Base-by-base conservation (phyloP, 1,140 invertebrate genomes). In the Onthophagus taurus region DNA sequence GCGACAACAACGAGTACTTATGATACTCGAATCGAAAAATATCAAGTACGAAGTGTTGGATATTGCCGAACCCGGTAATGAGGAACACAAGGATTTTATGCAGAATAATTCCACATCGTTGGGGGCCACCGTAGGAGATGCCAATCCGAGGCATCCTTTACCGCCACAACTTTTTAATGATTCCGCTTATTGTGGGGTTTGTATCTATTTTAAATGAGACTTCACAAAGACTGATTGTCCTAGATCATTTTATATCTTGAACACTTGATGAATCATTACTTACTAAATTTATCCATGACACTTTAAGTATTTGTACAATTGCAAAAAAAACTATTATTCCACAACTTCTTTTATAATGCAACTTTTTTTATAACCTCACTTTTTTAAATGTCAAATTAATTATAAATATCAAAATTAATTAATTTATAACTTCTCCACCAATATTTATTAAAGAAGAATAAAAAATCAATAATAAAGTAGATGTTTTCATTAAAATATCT, bases 141-240 rank as follows among this genome's bases (percentile, higher is more conserved):
- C 67, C 17, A 68, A 62, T 21, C 70, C 70, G 8, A 58, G 68
- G 36, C 68, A 71, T 53, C 68, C 72, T 19, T 66, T 94, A 51
- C 90, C 91, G 36, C 93, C 93, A 41, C 93, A 97, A 69, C 76
- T 97, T 51, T 97, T 96, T 61, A 90, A 90, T 60, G 89, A 89
- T 47, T 81, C 85, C 20, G 78, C 85, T 47, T 96, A 96, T 61
- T 94, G 90, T 65, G 92, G 92, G 57, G 90, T 93, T 75, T 75
- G 76, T 66, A 50, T 31, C 29, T 26, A 19, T 31, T 16, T 2
- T 18, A 23, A 47, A n/a, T n/a, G n/a, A n/a, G n/a, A n/a, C n/a
- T n/a, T n/a, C n/a, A n/a, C n/a, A n/a, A n/a, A n/a, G n/a, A n/a
- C n/a, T n/a, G n/a, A n/a, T n/a, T n/a, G n/a, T n/a, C n/a, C n/a